Evolutionary conservation across 2,797 vertebrate species (phyloP).

Genomic region (Amazona ochrocephala): DNA sequence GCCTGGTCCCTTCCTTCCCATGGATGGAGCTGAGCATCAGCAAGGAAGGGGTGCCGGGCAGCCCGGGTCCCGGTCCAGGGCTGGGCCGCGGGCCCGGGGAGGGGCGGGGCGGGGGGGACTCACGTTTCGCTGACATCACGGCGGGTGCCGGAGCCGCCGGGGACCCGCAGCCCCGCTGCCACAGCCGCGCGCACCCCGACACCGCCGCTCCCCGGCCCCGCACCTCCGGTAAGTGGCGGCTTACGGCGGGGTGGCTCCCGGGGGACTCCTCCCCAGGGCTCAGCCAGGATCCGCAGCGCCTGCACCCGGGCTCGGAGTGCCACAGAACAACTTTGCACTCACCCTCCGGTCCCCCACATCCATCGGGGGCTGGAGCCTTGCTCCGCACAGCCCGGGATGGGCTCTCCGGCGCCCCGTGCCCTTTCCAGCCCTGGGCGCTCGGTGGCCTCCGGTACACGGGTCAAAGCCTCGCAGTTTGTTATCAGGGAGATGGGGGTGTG

Average conservation of each 20-base stretch:
- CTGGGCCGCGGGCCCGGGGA: slow-evolving; percentile 24
- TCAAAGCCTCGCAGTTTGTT: not conserved
- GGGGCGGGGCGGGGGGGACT: slow-evolving; percentile 48
- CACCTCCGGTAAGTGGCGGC: slow-evolving; percentile 38
- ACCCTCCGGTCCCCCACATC: not conserved
- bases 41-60: slow-evolving; percentile 48
- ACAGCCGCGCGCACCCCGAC: not conserved
- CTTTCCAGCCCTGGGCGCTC: not conserved
- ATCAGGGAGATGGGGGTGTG: accelerated
- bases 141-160: slow-evolving; percentile 28
- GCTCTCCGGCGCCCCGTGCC: not conserved
- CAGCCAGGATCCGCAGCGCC: not conserved
- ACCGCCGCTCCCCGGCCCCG: not conserved
- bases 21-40: not conserved
- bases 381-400: not conserved
- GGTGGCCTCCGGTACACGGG: not conserved
- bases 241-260: not conserved
- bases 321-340: not conserved
- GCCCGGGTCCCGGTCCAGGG: slow-evolving; percentile 29
- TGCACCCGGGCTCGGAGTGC: not conserved
- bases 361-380: not conserved
- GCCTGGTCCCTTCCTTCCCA: not conserved
- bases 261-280: not conserved
- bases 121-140: slow-evolving; percentile 65
- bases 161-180: slow-evolving; percentile 7